Percentiles rank a stretch among this genome's conserved stretches.
Conservation (phyloP, 1,140 invertebrate genomes). For the Carcinoscorpius rotundicauda region DNA sequence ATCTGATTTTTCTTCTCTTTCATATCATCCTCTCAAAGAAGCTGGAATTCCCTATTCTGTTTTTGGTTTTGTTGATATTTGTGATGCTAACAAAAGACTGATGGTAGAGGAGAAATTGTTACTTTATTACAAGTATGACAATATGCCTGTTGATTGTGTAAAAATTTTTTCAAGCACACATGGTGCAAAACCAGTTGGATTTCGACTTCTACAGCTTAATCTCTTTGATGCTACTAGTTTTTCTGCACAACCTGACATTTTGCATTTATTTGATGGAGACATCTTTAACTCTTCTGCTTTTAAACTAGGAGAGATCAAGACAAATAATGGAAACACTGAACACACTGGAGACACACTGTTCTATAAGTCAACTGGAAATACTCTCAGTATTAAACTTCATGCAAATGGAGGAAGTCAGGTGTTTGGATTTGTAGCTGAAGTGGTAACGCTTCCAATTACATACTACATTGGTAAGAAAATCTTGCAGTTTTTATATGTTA, state of each 20-base stretch:
- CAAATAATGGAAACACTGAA: conserved; percentile 33
- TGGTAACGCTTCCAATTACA: conserved; percentile 85
- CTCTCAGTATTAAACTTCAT: conserved; percentile 80
- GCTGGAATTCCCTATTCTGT: conserved; percentile 82
- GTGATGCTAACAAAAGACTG: conserved; percentile 85
- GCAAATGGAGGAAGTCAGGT: conserved; percentile 81
- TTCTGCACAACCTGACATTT: conserved; percentile 64
- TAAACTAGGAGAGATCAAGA: conserved; percentile 54
- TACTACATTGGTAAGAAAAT: conserved; percentile 15
- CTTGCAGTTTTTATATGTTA: not conserved
- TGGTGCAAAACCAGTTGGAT: conserved; percentile 71
- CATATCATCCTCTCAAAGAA: conserved; percentile 50
- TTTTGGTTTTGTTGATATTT: conserved; percentile 94
- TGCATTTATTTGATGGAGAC: conserved; percentile 83
- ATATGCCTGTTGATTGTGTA: conserved; percentile 88
- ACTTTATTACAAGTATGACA: conserved; percentile 95
- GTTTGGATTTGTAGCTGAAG: conserved; percentile 96
- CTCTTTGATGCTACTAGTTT: conserved; percentile 77
- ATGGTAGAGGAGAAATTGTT: conserved; percentile 77
- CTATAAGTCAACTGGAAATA: conserved; percentile 30
- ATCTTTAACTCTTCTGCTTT: conserved; percentile 72
- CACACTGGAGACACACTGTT: conserved; percentile 7
- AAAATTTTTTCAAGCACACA: conserved; percentile 87
- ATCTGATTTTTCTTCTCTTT: conserved; percentile 49
- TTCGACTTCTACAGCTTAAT: conserved; percentile 81